Base-by-base conservation (phyloP, 1,140 invertebrate genomes). In the Battus philenor region DNA sequence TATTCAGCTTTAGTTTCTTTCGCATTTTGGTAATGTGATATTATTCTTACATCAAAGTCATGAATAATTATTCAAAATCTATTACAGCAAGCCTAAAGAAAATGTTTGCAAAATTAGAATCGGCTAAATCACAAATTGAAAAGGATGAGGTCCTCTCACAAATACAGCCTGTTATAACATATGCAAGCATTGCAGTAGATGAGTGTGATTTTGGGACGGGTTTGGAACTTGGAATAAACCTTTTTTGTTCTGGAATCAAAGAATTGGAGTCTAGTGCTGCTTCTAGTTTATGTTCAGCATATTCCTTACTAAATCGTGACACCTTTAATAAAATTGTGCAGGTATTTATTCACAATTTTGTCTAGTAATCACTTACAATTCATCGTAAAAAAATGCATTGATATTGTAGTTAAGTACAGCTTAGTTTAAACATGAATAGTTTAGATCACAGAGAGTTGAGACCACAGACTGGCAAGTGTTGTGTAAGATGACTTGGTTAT, bases 171-270 rank as follows among this genome's bases (percentile, higher is more conserved):
- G 79, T 96, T 4, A 89, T 96, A 15, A 94, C 92, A 22, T 90
- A 90, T 59, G 91, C 94, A 4, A 94, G 91, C 65, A 97, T 97
- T 77, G 95, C 96, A 1, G 92, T 93, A 50, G 97, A 98, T 76
- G 97, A 98, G 79, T 96, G 94, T 74, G 97, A 98, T 79, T 97
- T 97, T 87, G 97, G 96, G 0, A 96, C 94, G 34, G 93, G 94
- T 2, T 68, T 98, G 1, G 96, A 98, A 83, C 83, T 97, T 15
- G 96, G 95, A 0, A 90, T 96, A 20, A 91, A 96, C 81, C 73
- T 98, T 9, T 95, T 98, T 67, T 91, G 88, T 47, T 93, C 90
- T 63, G 95, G 94, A 0, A 75, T 90, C 43, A 71, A 88, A 36
- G 81, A 88, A 43, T 87, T 97, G 27, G 90, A 97, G 80, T 78